phyloP scores from a whole-genome alignment of 2,113 vertebrate genomes.

The Muntiacus reevesi region DNA sequence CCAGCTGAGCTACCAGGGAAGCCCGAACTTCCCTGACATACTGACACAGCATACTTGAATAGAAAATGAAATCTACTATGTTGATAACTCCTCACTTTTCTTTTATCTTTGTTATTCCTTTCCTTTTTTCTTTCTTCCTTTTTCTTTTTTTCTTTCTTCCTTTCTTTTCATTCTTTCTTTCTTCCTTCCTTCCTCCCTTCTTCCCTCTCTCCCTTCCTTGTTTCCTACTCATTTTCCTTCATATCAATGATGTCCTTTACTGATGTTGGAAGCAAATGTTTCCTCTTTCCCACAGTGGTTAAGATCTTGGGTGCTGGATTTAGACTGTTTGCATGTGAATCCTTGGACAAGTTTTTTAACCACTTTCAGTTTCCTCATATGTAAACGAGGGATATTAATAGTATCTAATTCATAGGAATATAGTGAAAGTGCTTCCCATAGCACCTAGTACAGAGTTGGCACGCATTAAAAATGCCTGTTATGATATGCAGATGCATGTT shows the following conservation, averaged over 20 bases:
- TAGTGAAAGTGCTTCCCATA: background rate
- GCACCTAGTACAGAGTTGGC: background rate
- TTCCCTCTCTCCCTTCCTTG: background rate
- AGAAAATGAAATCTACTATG: background rate
- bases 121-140: background rate
- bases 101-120: background rate
- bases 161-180: background rate
- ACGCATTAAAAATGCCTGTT: background rate
- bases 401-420: background rate
- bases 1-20: background rate
- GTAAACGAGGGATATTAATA: background rate
- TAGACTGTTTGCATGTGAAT: background rate
- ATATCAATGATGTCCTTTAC: background rate
- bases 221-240: background rate
- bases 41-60: background rate
- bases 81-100: background rate
- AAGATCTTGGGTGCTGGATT: background rate
- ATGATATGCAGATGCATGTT: background rate
- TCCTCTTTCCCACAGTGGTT: background rate
- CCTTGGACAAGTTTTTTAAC: background rate
- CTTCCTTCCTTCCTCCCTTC: background rate
- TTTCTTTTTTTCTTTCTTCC: background rate
- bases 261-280: background rate
- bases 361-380: background rate
- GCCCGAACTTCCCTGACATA: background rate